Evolutionary conservation across 2,888 invertebrate genomes (phyloP), one percentile per base, ranked within the genome.

Genomic region (Phortica okadai): DNA sequence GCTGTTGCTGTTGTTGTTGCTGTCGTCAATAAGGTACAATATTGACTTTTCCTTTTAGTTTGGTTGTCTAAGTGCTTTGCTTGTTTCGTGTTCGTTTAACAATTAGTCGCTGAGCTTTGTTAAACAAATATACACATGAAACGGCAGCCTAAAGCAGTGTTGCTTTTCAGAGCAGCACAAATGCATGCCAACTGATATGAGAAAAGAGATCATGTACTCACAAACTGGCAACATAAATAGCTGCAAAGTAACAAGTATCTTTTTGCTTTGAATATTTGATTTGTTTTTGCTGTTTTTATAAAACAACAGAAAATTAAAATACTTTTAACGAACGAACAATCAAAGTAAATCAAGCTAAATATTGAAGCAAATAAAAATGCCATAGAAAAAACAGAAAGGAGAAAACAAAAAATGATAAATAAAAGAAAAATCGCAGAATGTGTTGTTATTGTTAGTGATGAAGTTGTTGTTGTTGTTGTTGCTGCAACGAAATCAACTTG

Each of bases 1-100:
- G 64, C 25, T 64, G 50, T 50, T 33, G 59, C 6, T 66, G 66
- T 66, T 42, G 66, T n/a, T n/a, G 6, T n/a, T 56, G 59, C 11
- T 56, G 72, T 16, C 72, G n/a, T 41, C 67, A 42, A 67, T 85
- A 81, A 79, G 86, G 86, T 82, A 87, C 87, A 87, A 86, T 85
- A 87, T 85, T 87, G 87, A 77, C 8, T 81, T 50, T 50, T 50
- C 84, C 81, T 85, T 84, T 86, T 84, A 79, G 82, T 50, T 54
- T 33, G 25, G 8, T 84, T 87, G 83, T 86, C 87, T 81, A 85
- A 87, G 81, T 88, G 88, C 87, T 85, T 88, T 87, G 87, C 82
- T 79, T 78, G 74, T 59, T 42, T 75, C 54, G 16, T n/a, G 54
- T 44, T 73, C 66, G 76, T 54, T 45, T 16, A 67, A 73, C 78